Evolutionary conservation across 1,140 invertebrate species (phyloP).

Genomic region (Telenomus remus): DNA sequence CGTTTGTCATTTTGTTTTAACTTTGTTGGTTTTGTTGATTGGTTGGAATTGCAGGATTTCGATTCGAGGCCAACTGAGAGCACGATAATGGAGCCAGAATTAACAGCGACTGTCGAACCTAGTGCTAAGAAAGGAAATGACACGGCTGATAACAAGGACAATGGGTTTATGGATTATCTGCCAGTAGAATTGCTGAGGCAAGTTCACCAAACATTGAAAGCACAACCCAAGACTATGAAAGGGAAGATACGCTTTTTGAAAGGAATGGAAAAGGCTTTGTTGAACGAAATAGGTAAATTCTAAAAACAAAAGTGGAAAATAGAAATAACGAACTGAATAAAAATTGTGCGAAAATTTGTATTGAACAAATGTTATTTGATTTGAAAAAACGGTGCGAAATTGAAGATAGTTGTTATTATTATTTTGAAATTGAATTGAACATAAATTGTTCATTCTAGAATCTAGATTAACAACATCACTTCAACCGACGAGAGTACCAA

Average conservation of each 20-base stretch:
- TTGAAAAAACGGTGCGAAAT: background rate
- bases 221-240: slow-evolving; percentile 60
- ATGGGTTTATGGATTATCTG: slow-evolving; percentile 63
- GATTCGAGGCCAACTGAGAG: slow-evolving; percentile 18
- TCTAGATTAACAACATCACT: slow-evolving; percentile 69
- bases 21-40: too few species aligned
- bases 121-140: slow-evolving; percentile 15
- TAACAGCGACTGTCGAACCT: slow-evolving; percentile 7
- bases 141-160: slow-evolving; percentile 30
- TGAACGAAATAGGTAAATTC: too few species aligned
- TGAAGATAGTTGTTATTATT: slow-evolving; percentile 5
- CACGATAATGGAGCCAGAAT: slow-evolving; percentile 7
- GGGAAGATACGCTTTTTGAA: slow-evolving; percentile 69
- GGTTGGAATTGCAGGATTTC: too few species aligned
- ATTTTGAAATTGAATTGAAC: slow-evolving; percentile 7
- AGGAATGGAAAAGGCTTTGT: background rate
- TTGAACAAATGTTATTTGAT: slow-evolving; percentile 57
- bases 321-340: too few species aligned
- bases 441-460: slow-evolving; percentile 61
- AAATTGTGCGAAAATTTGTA: slow-evolving; percentile 59
- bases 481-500: slow-evolving; percentile 62
- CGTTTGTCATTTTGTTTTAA: too few species aligned
- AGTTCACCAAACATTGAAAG: slow-evolving; percentile 67
- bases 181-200: slow-evolving; percentile 68
- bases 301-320: too few species aligned